Evolutionary conservation across 1,140 invertebrate genomes (phyloP), one percentile per base, ranked within the genome.

Genomic region (Helicoverpa zea): DNA sequence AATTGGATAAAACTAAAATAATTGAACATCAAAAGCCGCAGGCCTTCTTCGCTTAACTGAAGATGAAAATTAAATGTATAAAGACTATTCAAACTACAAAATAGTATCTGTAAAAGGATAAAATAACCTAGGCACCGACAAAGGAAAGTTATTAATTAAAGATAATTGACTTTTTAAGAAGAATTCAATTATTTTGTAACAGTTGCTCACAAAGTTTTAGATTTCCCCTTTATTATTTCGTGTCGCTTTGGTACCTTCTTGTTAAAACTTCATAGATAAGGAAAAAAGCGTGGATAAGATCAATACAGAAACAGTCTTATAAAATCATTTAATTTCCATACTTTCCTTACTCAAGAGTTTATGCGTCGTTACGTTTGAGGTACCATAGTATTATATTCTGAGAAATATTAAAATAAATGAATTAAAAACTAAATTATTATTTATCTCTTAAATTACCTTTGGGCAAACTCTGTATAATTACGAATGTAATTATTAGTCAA

Each of bases 71-170:
- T 14, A 72, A 72, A 52, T 51, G 68, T 30, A 18, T 30, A 52
- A 52, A 52, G 14, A 47, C 14, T 51, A 29, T 70, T 72, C 47
- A 13, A 51, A 70, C 11, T 54, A 54, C 2, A 54, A 30, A 72
- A 54, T 29, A 14, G 14, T 72, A 29, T 54, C 13, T 29, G 14
- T 43, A 64, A 66, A 64, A 56, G 23, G 23, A 52, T 61, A 30
- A 63, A 76, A 76, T 63, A 63, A 11, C 18, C 13, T 58, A 16
- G 35, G 23, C n/a, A 63, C 18, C 14, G 13, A 61, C 47, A 77
- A 77, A 77, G 61, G 47, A 76, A 76, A 74, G 52, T 66, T 77
- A 77, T 77, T 77, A 77, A 77, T 76, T 77, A 64, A 64, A 77
- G 23, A 35, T 63, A 77, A 77, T 77, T 77, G 61, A 56, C 61